These are phyloP conservation scores for Cichladusa arquata DNA, from an alignment of 2,113 vertebrate species.

Conservation along the genomic window DNA sequence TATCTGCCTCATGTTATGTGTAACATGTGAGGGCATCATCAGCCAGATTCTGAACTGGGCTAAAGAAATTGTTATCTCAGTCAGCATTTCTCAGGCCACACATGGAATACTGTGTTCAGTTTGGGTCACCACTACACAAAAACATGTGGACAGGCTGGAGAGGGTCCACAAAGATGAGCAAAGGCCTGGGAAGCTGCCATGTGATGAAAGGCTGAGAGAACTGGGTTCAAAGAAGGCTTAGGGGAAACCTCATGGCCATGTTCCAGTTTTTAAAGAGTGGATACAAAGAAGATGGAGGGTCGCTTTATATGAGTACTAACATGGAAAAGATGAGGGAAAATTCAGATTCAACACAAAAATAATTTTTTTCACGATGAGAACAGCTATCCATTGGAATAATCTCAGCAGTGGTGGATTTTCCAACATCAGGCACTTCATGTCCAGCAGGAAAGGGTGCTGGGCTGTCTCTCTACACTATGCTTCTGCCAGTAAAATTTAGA, in stretches of 20 bases:
- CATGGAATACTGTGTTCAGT: background rate
- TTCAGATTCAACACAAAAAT: background rate
- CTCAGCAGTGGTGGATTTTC: background rate
- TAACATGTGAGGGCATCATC: background rate
- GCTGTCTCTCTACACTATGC: background rate
- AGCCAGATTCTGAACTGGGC: background rate
- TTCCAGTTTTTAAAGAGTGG: background rate
- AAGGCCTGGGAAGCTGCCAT: background rate
- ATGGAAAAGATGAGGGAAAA: background rate
- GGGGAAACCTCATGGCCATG: background rate
- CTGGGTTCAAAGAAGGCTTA: background rate
- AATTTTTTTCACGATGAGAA: background rate
- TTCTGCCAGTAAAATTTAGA: background rate
- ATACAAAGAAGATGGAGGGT: background rate
- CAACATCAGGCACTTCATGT: fast-evolving
- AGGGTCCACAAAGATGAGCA: background rate
- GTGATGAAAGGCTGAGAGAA: background rate
- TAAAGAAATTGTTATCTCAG: fast-evolving
- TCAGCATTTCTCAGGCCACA: background rate
- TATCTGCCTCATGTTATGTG: background rate
- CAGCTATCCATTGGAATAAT: background rate
- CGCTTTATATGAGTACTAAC: background rate
- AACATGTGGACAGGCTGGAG: background rate
- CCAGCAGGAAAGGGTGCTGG: background rate
- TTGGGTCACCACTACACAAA: background rate